phyloP scores from a whole-genome alignment of 1,140 invertebrate genomes.

The Zophobas morio region DNA sequence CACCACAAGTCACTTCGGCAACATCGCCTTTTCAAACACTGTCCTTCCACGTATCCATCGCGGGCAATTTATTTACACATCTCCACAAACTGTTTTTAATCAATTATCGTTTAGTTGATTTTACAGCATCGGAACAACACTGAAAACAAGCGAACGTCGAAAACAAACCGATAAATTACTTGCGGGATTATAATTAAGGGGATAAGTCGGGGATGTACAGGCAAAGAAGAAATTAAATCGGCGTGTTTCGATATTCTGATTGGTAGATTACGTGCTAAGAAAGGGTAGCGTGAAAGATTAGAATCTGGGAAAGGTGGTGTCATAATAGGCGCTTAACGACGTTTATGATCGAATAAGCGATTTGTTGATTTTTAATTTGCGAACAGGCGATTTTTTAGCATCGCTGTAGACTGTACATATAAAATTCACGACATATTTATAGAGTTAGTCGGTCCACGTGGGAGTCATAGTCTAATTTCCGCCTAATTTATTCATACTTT shows the following conservation, averaged over 20 bases:
- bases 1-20: constrained; percentile 16
- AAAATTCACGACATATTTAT: too few relatives aligned
- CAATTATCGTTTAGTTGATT: constrained; percentile 27
- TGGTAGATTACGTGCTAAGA: constrained; percentile 33
- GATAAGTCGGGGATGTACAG: background rate
- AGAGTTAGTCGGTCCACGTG: too few relatives aligned
- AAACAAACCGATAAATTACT: constrained; percentile 36
- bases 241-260: constrained; percentile 16
- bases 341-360: constrained; percentile 14
- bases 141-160: background rate
- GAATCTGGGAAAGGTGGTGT: constrained; percentile 5
- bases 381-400: background rate
- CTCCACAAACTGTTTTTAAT: constrained; percentile 2
- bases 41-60: constrained; percentile 27
- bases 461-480: too few relatives aligned
- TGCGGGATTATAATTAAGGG: constrained; percentile 19
- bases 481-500: too few relatives aligned
- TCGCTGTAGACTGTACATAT: too few relatives aligned
- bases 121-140: constrained; percentile 38
- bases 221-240: background rate
- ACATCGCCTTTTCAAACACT: constrained; percentile 6
- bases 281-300: constrained; percentile 37
- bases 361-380: background rate
- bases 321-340: constrained; percentile 24
- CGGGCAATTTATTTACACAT: background rate